phyloP scores from a whole-genome alignment of 2,113 vertebrate genomes.

The Crocuta crocuta region DNA sequence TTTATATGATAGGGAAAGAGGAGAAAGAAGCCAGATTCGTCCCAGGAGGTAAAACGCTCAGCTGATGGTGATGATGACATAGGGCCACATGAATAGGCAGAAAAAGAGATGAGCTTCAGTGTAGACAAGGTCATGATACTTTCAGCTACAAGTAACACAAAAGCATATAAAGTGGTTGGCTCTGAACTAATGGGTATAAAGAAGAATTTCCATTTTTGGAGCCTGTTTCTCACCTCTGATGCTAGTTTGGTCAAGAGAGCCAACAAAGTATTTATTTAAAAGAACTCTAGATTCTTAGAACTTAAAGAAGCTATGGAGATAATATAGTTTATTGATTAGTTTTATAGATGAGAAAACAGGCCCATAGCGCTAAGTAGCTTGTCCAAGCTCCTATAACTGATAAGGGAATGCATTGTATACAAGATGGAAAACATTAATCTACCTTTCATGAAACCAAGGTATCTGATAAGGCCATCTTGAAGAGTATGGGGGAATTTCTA shows the following conservation, averaged over 20 bases:
- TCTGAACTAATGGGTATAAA: not conserved
- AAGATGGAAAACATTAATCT: not conserved
- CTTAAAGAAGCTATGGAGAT: not conserved
- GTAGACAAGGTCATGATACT: not conserved
- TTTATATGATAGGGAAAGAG: not conserved
- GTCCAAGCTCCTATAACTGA: not conserved
- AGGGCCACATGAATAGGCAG: not conserved
- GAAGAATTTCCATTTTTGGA: not conserved
- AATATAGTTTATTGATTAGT: not conserved
- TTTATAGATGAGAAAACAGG: constrained; percentile 28
- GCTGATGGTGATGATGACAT: not conserved
- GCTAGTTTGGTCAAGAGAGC: not conserved
- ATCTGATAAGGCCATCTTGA: not conserved
- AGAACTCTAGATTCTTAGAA: not conserved
- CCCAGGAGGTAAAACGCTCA: not conserved
- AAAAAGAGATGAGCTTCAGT: not conserved
- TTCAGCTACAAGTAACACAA: not conserved
- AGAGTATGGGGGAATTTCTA: not conserved
- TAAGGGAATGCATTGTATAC: not conserved
- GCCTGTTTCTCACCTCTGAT: not conserved
- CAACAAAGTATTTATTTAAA: not conserved
- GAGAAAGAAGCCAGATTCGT: not conserved
- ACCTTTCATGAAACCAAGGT: not conserved
- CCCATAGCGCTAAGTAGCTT: not conserved
- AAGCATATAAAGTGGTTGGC: not conserved